Evolutionary conservation across 2,888 invertebrate genomes (phyloP).

Genomic region (Baccha elongata): DNA sequence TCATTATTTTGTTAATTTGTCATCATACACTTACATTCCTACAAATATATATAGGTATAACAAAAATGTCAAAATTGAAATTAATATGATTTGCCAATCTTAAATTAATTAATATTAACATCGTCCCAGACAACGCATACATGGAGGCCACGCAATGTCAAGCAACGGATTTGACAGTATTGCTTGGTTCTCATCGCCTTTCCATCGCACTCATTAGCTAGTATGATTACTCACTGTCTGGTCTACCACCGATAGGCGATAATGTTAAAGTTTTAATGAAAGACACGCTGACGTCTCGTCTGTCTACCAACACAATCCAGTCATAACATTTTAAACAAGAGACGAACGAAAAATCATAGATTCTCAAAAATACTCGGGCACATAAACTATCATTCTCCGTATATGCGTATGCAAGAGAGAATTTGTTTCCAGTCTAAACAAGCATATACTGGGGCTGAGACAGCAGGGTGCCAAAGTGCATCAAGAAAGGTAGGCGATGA

Average conservation of each 20-base stretch:
- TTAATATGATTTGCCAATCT: slow-evolving; percentile 2
- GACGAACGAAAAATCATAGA: slow-evolving; percentile 39
- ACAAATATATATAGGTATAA: too few relatives aligned
- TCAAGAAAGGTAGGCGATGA: slow-evolving; percentile 63
- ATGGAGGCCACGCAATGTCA: slow-evolving; percentile 9
- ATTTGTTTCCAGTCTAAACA: slow-evolving; percentile 59
- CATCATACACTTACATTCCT: too few relatives aligned
- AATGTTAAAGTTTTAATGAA: slow-evolving; percentile 62
- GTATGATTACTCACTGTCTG: slow-evolving; percentile 64
- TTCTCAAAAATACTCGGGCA: slow-evolving; percentile 32
- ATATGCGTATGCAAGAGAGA: too few relatives aligned
- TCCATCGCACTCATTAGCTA: slow-evolving; percentile 36
- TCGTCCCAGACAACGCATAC: not conserved
- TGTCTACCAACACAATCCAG: slow-evolving; percentile 35
- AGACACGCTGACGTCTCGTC: slow-evolving; percentile 56
- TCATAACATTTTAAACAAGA: slow-evolving; percentile 25
- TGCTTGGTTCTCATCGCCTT: slow-evolving; percentile 35
- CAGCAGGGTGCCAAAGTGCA: slow-evolving; percentile 61
- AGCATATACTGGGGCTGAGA: slow-evolving; percentile 33
- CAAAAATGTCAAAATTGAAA: not conserved
- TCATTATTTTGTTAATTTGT: too few relatives aligned
- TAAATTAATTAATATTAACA: not conserved
- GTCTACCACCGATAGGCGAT: slow-evolving; percentile 46
- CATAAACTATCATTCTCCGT: slow-evolving; percentile 65
- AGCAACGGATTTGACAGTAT: slow-evolving; percentile 13